Evolutionary conservation across 92 coral and sea anemone genomes (phyloP).

Genomic region (Epizoanthus stellaris): DNA sequence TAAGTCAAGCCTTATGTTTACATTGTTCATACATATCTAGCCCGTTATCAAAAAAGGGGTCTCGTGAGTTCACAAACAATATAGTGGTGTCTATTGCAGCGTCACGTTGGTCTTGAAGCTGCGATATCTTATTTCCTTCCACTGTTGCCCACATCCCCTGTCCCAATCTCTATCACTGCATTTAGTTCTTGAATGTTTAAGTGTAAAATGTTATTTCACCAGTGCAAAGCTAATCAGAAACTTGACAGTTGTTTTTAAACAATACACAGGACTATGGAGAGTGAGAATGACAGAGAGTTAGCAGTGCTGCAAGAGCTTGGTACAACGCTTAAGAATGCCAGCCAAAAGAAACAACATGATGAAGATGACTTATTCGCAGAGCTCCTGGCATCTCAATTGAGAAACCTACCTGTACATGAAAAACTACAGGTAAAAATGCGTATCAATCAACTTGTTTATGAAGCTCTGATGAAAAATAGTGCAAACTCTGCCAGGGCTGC

Average conservation of each 20-base stretch:
- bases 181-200: constrained; percentile 15
- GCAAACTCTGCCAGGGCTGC: constrained; percentile 12
- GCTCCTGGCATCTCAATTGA: constrained; percentile 28
- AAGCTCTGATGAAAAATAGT: constrained; percentile 23
- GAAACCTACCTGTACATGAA: constrained; percentile 20
- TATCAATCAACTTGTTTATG: constrained; percentile 33
- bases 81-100: no score
- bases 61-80: no score
- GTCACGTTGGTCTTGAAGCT: no score
- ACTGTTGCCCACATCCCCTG: neutral
- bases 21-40: no score
- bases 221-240: constrained; percentile 29
- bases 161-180: constrained; percentile 25
- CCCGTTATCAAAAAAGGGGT: no score
- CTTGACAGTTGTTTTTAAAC: constrained; percentile 19
- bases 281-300: constrained; percentile 14
- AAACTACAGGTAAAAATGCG: constrained; percentile 28
- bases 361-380: constrained; percentile 24
- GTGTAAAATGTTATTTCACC: constrained; percentile 21
- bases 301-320: constrained; percentile 31
- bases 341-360: constrained; percentile 16
- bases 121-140: no score
- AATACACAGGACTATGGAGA: constrained; percentile 18
- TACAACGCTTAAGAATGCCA: constrained; percentile 19
- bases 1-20: no score